Percentiles rank a stretch among this genome's conserved stretches.
These are phyloP conservation scores for Anticlea derivata DNA, from an alignment of 2,888 invertebrate genomes.

Conservation along the genomic window DNA sequence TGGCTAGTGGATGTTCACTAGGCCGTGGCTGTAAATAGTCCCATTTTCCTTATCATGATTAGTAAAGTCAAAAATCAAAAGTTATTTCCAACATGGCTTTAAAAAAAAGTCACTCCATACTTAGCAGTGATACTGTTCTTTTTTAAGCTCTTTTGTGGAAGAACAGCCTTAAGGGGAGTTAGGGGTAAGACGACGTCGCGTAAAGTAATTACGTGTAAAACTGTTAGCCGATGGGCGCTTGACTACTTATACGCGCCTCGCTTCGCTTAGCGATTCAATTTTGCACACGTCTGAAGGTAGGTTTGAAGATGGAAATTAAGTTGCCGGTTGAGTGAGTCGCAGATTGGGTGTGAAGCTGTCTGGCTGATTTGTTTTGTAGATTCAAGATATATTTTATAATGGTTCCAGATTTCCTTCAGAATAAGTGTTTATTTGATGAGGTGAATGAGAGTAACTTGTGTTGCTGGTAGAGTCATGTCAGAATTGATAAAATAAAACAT, in stretches of 20 bases:
- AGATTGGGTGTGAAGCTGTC: constrained; percentile 21
- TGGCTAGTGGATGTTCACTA: too few species aligned
- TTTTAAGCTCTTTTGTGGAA: constrained; percentile 3
- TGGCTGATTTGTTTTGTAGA: constrained; percentile 19
- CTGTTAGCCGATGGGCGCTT: constrained; percentile 60
- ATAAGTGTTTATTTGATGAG: background rate
- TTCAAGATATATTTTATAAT: background rate
- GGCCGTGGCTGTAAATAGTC: too few species aligned
- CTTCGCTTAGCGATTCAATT: constrained; percentile 61
- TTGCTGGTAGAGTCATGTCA: too few species aligned
- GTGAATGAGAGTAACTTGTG: background rate
- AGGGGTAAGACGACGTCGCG: constrained; percentile 50
- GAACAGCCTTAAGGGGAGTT: constrained; percentile 40
- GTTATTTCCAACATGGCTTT: too few species aligned
- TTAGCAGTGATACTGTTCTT: too few species aligned
- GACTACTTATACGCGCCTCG: constrained; percentile 73
- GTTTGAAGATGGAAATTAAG: constrained; percentile 47
- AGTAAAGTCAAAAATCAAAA: too few species aligned
- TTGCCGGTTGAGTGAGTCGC: constrained; percentile 27
- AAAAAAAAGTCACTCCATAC: too few species aligned
- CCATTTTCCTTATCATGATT: too few species aligned
- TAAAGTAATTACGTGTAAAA: constrained; percentile 78
- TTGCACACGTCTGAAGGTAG: constrained; percentile 56
- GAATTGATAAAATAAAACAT: too few species aligned
- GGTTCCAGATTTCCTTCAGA: background rate